Percentiles rank a stretch among this genome's conserved stretches.
phyloP scores from a whole-genome alignment of 2,888 invertebrate species.

The Raillietiella orientalis region DNA sequence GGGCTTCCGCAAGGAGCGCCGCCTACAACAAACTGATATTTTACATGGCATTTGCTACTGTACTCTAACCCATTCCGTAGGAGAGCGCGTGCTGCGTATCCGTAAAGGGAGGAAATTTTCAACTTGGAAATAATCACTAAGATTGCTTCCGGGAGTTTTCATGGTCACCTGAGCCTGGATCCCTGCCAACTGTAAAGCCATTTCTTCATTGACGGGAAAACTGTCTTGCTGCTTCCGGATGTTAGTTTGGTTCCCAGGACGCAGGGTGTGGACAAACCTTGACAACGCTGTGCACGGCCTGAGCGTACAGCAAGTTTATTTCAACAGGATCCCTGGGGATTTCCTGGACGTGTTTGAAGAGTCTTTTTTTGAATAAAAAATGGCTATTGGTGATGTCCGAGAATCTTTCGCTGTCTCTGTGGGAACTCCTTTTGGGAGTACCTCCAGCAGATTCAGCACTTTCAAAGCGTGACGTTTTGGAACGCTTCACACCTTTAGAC shows the following conservation, averaged over 20 bases:
- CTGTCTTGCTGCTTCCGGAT: slow-evolving; percentile 39
- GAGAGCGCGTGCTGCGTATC: slow-evolving; percentile 37
- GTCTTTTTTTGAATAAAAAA: slow-evolving; percentile 61
- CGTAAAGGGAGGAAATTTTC: slow-evolving; percentile 59
- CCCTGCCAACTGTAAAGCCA: slow-evolving; percentile 70
- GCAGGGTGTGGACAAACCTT: slow-evolving; percentile 27
- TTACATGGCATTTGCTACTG: neutral
- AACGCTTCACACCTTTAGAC: too few species aligned
- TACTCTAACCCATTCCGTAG: slow-evolving; percentile 39
- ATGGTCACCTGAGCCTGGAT: slow-evolving; percentile 78
- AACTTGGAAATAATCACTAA: slow-evolving; percentile 59
- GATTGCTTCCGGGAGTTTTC: slow-evolving; percentile 30
- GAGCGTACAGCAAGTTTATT: slow-evolving; percentile 69
- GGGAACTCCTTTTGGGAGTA: too few species aligned
- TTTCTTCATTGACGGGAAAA: slow-evolving; percentile 76
- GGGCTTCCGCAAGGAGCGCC: slow-evolving; percentile 54
- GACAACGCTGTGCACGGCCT: slow-evolving; percentile 77
- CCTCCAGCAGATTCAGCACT: too few species aligned
- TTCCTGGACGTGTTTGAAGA: slow-evolving; percentile 60
- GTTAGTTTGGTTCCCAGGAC: neutral
- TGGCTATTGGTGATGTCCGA: slow-evolving; percentile 59
- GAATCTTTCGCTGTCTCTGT: too few species aligned
- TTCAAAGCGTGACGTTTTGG: too few species aligned
- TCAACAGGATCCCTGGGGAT: slow-evolving; percentile 81
- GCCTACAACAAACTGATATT: slow-evolving; percentile 16